phyloP scores from a whole-genome alignment of 1,140 invertebrate genomes.

The Ditylenchus dipsaci region DNA sequence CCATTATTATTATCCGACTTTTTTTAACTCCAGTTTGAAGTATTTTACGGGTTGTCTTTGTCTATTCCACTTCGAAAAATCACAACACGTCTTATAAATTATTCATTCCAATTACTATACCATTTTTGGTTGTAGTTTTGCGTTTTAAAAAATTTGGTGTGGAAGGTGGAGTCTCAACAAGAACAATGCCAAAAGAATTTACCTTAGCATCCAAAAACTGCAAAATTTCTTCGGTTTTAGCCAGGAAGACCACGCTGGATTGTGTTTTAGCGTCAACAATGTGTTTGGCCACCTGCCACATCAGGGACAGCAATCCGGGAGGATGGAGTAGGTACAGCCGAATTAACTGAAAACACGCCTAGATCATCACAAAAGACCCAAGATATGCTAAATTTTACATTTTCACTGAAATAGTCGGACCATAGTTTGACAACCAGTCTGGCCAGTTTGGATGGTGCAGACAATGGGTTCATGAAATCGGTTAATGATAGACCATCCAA shows the following conservation, averaged over 20 bases:
- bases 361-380: neutral
- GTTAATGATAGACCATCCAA: constrained; percentile 22
- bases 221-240: constrained; percentile 28
- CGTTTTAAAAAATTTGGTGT: too few species aligned
- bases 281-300: constrained; percentile 42
- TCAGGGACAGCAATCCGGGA: constrained; percentile 31
- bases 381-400: constrained; percentile 18
- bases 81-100: too few species aligned
- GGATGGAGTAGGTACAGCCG: constrained; percentile 32
- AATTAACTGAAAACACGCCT: constrained; percentile 28
- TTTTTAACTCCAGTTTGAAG: too few species aligned
- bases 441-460: constrained; percentile 25
- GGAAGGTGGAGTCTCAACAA: too few species aligned
- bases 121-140: too few species aligned
- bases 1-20: too few species aligned
- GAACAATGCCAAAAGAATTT: too few species aligned
- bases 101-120: too few species aligned
- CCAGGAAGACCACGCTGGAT: constrained; percentile 27
- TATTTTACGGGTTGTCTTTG: too few species aligned
- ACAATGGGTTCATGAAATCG: constrained; percentile 35
- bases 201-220: constrained; percentile 28
- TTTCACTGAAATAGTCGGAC: constrained; percentile 38
- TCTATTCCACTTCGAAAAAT: too few species aligned
- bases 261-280: constrained; percentile 40
- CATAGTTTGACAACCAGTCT: constrained; percentile 28